Percentiles rank a stretch among this genome's conserved stretches.
phyloP scores from a whole-genome alignment of 2,888 invertebrate species.

The Aradus depressus region DNA sequence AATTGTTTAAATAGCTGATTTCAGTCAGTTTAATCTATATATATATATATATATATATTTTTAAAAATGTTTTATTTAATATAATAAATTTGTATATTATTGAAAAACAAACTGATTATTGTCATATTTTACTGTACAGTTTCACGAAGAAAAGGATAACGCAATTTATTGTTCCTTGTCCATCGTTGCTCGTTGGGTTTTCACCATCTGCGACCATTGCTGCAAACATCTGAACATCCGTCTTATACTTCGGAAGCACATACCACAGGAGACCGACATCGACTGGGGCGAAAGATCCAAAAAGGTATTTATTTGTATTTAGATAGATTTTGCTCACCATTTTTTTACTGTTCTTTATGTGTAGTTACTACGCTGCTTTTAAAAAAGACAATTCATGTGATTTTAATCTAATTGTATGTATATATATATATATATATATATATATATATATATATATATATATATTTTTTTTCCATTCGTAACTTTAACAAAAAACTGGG shows the following conservation, averaged over 20 bases:
- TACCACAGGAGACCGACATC: slow-evolving; percentile 13
- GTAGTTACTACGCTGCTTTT: too few species aligned
- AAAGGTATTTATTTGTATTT: background rate
- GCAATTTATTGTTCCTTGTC: slow-evolving; percentile 38
- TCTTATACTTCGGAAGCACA: slow-evolving; percentile 38
- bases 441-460: too few species aligned
- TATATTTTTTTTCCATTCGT: too few species aligned
- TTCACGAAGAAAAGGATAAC: slow-evolving; percentile 22
- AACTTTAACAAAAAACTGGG: too few species aligned
- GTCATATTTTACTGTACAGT: slow-evolving; percentile 23
- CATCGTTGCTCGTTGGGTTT: slow-evolving; percentile 39
- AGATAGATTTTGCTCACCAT: too few species aligned
- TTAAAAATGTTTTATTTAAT: too few species aligned
- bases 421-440: background rate
- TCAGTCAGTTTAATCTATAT: too few species aligned
- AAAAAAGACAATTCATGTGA: background rate
- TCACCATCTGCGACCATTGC: slow-evolving; percentile 40
- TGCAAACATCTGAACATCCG: slow-evolving; percentile 38
- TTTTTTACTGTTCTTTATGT: too few species aligned
- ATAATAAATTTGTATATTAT: too few species aligned
- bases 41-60: too few species aligned
- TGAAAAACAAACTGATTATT: too few species aligned
- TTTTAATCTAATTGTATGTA: background rate
- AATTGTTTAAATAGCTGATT: too few species aligned
- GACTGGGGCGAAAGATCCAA: background rate